Percentiles rank a stretch among this genome's conserved stretches.
Evolutionary conservation across 2,797 vertebrate species (phyloP).

Genomic region (Siniperca undulata): DNA sequence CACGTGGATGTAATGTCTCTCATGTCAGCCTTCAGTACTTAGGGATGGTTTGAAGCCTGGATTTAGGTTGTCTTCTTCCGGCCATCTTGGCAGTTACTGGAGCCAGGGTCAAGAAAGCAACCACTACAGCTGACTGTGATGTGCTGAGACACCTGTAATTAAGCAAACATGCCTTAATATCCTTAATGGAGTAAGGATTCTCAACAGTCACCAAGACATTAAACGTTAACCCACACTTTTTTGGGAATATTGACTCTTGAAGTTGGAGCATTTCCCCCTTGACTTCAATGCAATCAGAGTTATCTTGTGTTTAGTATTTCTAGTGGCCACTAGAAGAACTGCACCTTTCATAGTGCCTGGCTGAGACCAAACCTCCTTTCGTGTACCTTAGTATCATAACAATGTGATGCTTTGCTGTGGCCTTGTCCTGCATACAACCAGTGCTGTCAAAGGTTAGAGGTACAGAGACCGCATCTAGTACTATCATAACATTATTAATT

Average conservation of each 20-base stretch:
- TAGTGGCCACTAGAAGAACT: slow-evolving; percentile 10
- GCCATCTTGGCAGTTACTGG: not conserved
- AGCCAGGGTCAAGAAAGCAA: not conserved
- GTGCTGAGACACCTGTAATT: not conserved
- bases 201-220: not conserved
- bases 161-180: slow-evolving; percentile 8
- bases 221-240: not conserved
- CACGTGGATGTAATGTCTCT: not conserved
- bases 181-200: not conserved
- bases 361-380: not conserved
- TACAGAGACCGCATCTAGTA: not conserved
- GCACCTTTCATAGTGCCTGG: slow-evolving; percentile 14
- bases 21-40: not conserved
- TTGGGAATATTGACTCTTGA: slow-evolving; percentile 13
- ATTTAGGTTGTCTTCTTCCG: not conserved
- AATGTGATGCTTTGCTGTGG: not conserved
- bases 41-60: not conserved
- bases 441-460: not conserved
- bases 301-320: not conserved
- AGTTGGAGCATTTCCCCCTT: not conserved
- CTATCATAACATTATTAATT: slow-evolving; percentile 9
- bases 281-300: not conserved
- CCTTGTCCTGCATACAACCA: not conserved
- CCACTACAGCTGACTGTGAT: not conserved
- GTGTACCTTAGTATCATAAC: not conserved